Base-by-base conservation (phyloP, 2,888 invertebrate genomes). In the Tenthredo amoena region DNA sequence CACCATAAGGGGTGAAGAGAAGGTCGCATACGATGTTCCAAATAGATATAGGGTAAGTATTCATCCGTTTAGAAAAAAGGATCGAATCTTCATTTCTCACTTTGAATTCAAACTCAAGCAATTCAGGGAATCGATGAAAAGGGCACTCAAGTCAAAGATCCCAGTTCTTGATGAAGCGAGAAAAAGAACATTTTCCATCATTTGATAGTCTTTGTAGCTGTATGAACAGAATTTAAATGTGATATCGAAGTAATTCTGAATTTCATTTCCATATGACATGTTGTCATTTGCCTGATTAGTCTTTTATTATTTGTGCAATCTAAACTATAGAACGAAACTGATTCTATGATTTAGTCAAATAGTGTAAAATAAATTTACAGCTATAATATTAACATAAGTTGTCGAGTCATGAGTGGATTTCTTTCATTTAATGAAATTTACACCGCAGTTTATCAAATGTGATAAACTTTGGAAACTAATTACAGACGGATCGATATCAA, bases 21-120 rank as follows among this genome's bases (percentile, higher is more conserved):
- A 26, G 34, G 47, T 72, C 34, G 34, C 50, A 15, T 85, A 84
- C 84, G 62, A 84, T 18, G 65, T 85, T 12, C 85, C 85, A 18
- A 6, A n/a, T 34, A 62, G 15, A 21, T 85, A 85, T 31, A n/a
- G 84, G 62, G 85, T 85, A 76, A 84, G 84, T 81, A 81, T 26
- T 81, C 7, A 21, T 26, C 26, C 18, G 40, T 34, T 37, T n/a
- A 21, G 15, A 58, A 40, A 12, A 62, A 1, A n/a, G 58, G 12
- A 81, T 81, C 68, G 0, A 68, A 31, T 12, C 4, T 34, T 34
- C 2, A 18, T 34, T 18, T 68, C 4, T 34, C 12, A 18, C 31
- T 15, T 12, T 65, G 15, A 31, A 31, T 62, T 62, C 26, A 26
- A 31, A 65, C 12, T 65, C 21, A 58, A 65, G 15, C 3, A 34